These are phyloP conservation scores for Tetraodon nigroviridis DNA, from an alignment of 2,113 vertebrate genomes.

Conservation along the genomic window DNA sequence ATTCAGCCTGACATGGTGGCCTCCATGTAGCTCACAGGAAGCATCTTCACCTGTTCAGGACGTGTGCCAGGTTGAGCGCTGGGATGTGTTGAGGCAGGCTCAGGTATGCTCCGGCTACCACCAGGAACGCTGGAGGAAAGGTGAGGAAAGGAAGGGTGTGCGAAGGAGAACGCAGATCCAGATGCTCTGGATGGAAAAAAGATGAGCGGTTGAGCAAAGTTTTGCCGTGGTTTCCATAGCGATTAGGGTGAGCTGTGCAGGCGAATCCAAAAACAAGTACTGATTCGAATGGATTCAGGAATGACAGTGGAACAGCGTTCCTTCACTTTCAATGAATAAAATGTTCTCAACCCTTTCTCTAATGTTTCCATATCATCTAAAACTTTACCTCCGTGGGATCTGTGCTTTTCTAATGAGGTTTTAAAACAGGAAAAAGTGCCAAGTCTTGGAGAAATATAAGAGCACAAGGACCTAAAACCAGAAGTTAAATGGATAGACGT, in stretches of 20 bases:
- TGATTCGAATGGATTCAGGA: conserved; percentile 25
- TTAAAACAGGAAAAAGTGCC: not conserved
- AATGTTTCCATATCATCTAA: conserved; percentile 24
- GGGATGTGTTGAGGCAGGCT: not conserved
- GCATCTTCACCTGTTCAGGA: conserved; percentile 25
- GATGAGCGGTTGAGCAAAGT: conserved; percentile 24
- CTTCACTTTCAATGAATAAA: not conserved
- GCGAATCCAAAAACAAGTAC: conserved; percentile 37
- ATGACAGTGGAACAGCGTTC: conserved; percentile 35
- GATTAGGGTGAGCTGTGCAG: conserved; percentile 13
- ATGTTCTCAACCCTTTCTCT: not conserved
- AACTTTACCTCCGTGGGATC: conserved; percentile 19
- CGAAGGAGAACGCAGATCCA: conserved; percentile 30
- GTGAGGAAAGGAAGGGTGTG: conserved; percentile 1
- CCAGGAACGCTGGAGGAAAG: conserved; percentile 28
- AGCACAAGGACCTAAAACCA: conserved; percentile 14
- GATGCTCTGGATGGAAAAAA: conserved; percentile 40
- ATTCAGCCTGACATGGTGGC: conserved; percentile 1
- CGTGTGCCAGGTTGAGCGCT: conserved; percentile 11
- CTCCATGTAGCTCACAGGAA: conserved; percentile 2
- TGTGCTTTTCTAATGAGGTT: not conserved
- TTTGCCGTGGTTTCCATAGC: conserved; percentile 38
- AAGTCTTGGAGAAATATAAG: not conserved
- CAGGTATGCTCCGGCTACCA: conserved; percentile 35
- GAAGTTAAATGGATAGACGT: conserved; percentile 2